Base-by-base conservation (phyloP, 1,140 invertebrate species). In the Drosophila suzukii region DNA sequence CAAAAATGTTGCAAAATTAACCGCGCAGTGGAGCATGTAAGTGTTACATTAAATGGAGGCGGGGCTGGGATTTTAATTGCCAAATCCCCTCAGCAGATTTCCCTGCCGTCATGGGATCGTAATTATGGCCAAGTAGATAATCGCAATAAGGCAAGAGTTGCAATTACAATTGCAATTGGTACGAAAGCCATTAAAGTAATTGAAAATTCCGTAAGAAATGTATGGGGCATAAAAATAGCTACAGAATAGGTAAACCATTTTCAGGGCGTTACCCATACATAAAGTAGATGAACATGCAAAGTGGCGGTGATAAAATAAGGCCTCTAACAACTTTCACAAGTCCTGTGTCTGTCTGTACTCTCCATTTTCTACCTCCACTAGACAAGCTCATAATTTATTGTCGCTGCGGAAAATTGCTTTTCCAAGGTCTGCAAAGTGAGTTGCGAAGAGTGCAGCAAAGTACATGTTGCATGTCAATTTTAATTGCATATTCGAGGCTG, bases 11-110 rank as follows among this genome's bases (percentile, higher is more conserved):
- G 67, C 63, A 62, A 80, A 81, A 85, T 67, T 81, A 58, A 17
- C 30, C 36, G 67, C 62, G 66, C 81, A 79, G 50, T 78, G 56
- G 60, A 81, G 59, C 82, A 85, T 81, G 78, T 86, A 81, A 86
- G 67, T 63, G 82, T 58, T 78, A 53, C 51, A 81, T 70, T 86
- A 85, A 85, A 78, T 36, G 68, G 30, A 41, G 54, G 50, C 17
- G 66, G 20, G 49, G 47, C 15, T 7, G 43, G 38, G 6, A 66
- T 68, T 53, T 67, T 68, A 68, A 68, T 68, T 68, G 47, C 65
- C 62, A 36, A 47, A 77, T 24, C 44, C 63, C 27, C 63, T 59
- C 7, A n/a, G 24, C 32, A 20, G 20, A 10, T 55, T 55, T 36
- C 27, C 27, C 17, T 36, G 8, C 11, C 65, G 65, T 68, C 65